Conservation (phyloP, 2,113 vertebrate genomes). For the Tychaedon coryphoeus region DNA sequence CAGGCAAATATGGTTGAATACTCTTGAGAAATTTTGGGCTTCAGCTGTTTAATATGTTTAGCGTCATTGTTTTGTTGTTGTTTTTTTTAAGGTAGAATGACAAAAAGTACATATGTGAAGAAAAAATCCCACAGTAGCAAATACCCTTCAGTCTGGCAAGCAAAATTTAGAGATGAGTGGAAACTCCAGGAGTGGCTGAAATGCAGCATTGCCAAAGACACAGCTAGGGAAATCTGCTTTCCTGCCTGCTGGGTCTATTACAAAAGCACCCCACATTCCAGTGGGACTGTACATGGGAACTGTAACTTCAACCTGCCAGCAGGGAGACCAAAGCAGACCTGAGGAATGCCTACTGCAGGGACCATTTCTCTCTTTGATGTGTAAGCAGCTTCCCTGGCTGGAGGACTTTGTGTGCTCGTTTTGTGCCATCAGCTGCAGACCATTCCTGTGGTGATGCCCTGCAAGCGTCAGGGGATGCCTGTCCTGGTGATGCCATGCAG, state of each 20-base stretch:
- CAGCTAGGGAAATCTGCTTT: neutral
- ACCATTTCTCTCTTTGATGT: neutral
- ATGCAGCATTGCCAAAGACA: neutral
- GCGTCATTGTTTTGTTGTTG: neutral
- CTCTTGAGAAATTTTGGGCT: neutral
- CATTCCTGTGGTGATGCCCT: neutral
- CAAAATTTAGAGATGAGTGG: neutral
- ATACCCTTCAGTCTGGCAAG: neutral
- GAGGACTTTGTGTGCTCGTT: neutral
- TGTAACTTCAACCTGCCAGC: neutral
- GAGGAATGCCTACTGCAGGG: neutral
- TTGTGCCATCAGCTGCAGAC: neutral
- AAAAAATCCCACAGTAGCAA: neutral
- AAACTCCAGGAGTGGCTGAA: neutral
- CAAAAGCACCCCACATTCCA: neutral
- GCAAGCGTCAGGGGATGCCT: neutral
- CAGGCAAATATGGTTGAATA: neutral
- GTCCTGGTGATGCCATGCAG: neutral
- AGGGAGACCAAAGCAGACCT: neutral
- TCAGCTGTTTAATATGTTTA: neutral
- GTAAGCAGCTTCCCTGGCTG: neutral
- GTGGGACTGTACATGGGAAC: neutral
- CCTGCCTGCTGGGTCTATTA: neutral
- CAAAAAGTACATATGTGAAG: neutral
- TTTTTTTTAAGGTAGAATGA: neutral